These are phyloP conservation scores for Coelopa frigida DNA, from an alignment of 1,140 invertebrate genomes.

Conservation along the genomic window DNA sequence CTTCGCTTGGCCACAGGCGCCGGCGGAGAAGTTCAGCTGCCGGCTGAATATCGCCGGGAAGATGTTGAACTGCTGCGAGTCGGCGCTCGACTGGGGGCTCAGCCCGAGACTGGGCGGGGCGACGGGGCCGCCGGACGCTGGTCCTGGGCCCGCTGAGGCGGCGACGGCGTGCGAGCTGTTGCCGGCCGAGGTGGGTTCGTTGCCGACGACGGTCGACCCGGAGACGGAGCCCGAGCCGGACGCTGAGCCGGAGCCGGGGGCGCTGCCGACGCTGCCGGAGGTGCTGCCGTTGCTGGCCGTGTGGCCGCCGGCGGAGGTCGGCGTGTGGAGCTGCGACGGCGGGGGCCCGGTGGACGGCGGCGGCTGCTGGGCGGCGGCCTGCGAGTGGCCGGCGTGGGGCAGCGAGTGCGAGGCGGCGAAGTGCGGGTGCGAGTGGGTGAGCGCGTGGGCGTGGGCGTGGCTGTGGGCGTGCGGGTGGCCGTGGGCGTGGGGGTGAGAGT, in stretches of 20 bases:
- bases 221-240: neutral
- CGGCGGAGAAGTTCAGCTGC: slow-evolving; percentile 71
- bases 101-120: slow-evolving; percentile 48
- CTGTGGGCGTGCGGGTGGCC: slow-evolving; percentile 1
- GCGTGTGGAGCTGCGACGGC: slow-evolving; percentile 16
- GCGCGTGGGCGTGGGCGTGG: slow-evolving; percentile 7
- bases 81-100: slow-evolving; percentile 50
- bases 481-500: slow-evolving; percentile 4
- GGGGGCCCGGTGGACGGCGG: slow-evolving; percentile 13
- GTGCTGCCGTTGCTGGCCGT: slow-evolving; percentile 22
- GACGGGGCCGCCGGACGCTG: slow-evolving; percentile 21
- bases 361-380: slow-evolving; percentile 17
- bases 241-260: slow-evolving; percentile 2
- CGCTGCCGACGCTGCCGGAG: slow-evolving; percentile 15
- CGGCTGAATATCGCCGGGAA: slow-evolving; percentile 81
- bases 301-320: slow-evolving; percentile 19
- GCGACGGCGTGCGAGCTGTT: slow-evolving; percentile 33
- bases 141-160: slow-evolving; percentile 15
- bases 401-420: slow-evolving; percentile 2
- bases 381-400: slow-evolving; percentile 5
- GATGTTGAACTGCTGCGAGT: slow-evolving; percentile 77
- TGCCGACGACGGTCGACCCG: slow-evolving; percentile 7
- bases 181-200: slow-evolving; percentile 19
- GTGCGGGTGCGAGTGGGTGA: slow-evolving; percentile 8
- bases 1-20: slow-evolving; percentile 55